These are phyloP conservation scores for Lasiurus borealis DNA, from an alignment of 2,113 vertebrate species.

Conservation along the genomic window DNA sequence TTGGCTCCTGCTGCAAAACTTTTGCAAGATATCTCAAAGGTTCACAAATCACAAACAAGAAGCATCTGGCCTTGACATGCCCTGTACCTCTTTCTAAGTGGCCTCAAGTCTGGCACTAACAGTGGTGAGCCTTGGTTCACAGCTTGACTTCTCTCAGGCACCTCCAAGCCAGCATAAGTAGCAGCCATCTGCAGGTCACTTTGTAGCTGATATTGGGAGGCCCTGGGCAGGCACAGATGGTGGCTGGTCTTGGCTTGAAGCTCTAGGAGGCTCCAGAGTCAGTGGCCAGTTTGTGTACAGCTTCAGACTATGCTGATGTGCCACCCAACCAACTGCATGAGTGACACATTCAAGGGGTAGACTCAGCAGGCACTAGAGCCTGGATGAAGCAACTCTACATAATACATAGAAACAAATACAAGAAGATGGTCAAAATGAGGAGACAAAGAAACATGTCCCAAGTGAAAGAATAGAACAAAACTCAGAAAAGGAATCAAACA, in stretches of 20 bases:
- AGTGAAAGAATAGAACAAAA: not conserved
- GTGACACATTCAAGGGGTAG: not conserved
- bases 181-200: not conserved
- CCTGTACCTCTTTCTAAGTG: not conserved
- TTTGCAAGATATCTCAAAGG: not conserved
- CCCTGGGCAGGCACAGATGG: not conserved
- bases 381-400: not conserved
- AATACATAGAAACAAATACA: not conserved
- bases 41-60: not conserved
- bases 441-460: not conserved
- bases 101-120: not conserved
- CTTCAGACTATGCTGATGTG: not conserved
- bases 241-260: not conserved
- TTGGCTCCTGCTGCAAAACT: not conserved
- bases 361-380: not conserved
- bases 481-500: not conserved
- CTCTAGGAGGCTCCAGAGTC: not conserved
- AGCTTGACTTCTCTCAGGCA: not conserved
- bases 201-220: not conserved
- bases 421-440: not conserved
- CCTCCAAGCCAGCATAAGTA: not conserved
- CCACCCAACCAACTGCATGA: not conserved
- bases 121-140: not conserved
- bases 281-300: not conserved
- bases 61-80: not conserved